Evolutionary conservation across 2,888 invertebrate genomes (phyloP).

Genomic region (Aphidoletes aphidimyza): DNA sequence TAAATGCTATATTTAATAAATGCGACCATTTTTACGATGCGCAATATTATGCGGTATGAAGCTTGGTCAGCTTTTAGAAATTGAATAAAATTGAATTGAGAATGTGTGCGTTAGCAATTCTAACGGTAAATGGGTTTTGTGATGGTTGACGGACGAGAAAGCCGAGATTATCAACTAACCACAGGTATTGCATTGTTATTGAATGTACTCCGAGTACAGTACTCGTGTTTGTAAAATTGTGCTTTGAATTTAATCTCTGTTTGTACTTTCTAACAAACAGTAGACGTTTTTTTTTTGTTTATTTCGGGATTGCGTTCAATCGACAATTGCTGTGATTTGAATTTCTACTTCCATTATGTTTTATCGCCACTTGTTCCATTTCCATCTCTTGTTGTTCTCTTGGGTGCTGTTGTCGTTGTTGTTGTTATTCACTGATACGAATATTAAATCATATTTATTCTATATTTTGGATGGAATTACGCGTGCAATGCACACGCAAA

Average conservation of each 20-base stretch:
- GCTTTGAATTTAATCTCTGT: constrained; percentile 10
- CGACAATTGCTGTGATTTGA: too few species aligned
- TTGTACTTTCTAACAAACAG: constrained; percentile 1
- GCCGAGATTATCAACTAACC: not conserved
- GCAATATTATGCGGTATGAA: not conserved
- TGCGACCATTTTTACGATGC: not conserved
- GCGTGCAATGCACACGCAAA: not conserved
- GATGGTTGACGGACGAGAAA: not conserved
- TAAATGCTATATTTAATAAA: too few species aligned
- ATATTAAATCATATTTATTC: not conserved
- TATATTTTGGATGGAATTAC: not conserved
- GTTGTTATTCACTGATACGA: not conserved
- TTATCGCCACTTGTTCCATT: too few species aligned
- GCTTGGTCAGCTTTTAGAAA: not conserved
- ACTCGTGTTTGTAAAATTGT: too few species aligned
- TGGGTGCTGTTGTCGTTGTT: too few species aligned
- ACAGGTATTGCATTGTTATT: constrained; percentile 19
- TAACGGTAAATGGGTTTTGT: not conserved
- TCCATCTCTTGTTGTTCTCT: too few species aligned
- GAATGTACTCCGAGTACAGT: not conserved
- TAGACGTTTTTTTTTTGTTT: not conserved
- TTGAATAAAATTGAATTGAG: not conserved
- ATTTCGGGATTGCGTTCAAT: too few species aligned
- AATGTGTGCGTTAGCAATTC: constrained; percentile 9
- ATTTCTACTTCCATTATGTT: too few species aligned